Evolutionary conservation across 2,113 vertebrate genomes (phyloP).

Genomic region (Myodes glareolus): DNA sequence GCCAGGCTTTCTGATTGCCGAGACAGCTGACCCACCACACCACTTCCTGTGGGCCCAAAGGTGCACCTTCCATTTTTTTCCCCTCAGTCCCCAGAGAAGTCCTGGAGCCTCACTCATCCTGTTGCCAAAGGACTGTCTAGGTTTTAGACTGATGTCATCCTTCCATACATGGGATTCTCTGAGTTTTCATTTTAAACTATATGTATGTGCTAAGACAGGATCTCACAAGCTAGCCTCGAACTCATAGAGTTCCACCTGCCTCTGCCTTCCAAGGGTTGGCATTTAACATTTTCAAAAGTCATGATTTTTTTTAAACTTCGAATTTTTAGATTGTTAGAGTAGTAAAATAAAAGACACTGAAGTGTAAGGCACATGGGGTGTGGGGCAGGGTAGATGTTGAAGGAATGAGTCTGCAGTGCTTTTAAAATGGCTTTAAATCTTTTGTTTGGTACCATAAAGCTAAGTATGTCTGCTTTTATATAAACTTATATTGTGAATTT

Average conservation of each 20-base stretch:
- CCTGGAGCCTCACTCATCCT: not conserved
- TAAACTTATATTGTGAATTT: not conserved
- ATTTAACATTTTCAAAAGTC: not conserved
- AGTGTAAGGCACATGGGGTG: not conserved
- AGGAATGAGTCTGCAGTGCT: not conserved
- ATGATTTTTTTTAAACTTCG: not conserved
- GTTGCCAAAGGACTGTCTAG: not conserved
- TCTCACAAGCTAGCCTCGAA: not conserved
- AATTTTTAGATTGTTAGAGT: not conserved
- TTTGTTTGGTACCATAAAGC: constrained; percentile 1
- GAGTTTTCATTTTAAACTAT: not conserved
- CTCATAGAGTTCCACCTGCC: not conserved
- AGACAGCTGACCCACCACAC: not conserved
- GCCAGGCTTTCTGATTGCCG: not conserved
- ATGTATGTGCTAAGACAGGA: not conserved
- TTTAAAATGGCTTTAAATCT: not conserved
- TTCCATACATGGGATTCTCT: not conserved
- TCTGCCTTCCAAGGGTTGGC: not conserved
- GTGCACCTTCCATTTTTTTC: not conserved
- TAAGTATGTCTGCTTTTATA: not conserved
- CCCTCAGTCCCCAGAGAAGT: not conserved
- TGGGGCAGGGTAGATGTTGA: not conserved
- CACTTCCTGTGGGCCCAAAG: not conserved
- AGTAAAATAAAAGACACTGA: not conserved
- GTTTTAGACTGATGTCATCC: not conserved